Conservation (phyloP, 1,140 invertebrate species). For the Trypoxylus dichotomus region DNA sequence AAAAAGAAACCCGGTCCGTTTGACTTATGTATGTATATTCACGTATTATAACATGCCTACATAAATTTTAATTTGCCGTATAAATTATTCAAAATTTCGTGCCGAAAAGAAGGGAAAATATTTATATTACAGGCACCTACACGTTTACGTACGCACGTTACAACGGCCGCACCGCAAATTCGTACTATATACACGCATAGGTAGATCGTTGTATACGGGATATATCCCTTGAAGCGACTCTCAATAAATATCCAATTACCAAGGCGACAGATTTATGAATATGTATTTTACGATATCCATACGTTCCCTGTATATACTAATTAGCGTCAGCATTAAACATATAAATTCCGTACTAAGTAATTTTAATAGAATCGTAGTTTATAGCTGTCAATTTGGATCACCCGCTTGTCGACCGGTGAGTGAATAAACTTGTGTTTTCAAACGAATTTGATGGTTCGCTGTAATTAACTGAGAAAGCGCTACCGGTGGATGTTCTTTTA, state of each 20-base stretch:
- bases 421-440: no score
- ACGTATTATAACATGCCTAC: not conserved
- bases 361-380: not conserved
- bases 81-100: not conserved
- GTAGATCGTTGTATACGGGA: not conserved
- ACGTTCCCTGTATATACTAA: not conserved
- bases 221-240: not conserved
- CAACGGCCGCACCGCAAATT: not conserved
- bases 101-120: not conserved
- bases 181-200: not conserved
- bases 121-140: not conserved
- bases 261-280: constrained; percentile 3
- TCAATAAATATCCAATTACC: constrained; percentile 3
- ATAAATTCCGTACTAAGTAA: not conserved
- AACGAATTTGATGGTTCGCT: no score
- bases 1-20: no score
- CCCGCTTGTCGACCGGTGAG: no score
- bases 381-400: not conserved
- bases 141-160: not conserved
- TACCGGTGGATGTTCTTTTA: no score
- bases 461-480: no score
- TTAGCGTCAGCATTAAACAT: not conserved
- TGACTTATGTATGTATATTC: no score
- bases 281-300: not conserved
- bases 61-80: not conserved